Conservation (phyloP, 2,888 invertebrate species). For the Unio pictorum region DNA sequence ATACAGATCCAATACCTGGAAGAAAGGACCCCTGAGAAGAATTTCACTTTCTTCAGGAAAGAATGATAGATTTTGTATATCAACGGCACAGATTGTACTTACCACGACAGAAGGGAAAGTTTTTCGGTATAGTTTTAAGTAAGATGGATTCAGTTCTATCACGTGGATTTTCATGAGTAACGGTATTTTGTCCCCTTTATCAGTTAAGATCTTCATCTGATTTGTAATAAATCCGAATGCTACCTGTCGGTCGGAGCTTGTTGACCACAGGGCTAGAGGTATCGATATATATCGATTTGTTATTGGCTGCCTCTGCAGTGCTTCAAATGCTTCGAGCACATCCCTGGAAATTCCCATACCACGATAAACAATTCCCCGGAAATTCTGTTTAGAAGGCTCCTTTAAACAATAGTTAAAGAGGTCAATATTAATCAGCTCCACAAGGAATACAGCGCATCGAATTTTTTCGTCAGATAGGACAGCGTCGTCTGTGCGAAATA, state of each 20-base stretch:
- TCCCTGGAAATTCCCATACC: constrained; percentile 23
- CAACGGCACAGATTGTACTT: no score
- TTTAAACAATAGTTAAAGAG: constrained; percentile 38
- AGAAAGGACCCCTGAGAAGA: no score
- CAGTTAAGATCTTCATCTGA: constrained; percentile 10
- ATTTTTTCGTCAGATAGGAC: constrained; percentile 25
- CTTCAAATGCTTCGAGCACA: constrained; percentile 21
- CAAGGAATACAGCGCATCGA: constrained; percentile 35
- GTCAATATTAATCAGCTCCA: constrained; percentile 46
- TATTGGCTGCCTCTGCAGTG: constrained; percentile 25
- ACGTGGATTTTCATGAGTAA: no score
- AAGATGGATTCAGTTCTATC: no score
- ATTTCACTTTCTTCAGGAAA: no score
- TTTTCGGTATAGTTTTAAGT: no score
- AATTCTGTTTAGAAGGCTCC: constrained; percentile 24
- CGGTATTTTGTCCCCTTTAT: no score
- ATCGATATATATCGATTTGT: constrained; percentile 31
- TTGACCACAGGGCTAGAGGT: constrained; percentile 35
- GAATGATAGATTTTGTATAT: no score
- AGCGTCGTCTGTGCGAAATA: constrained; percentile 32
- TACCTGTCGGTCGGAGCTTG: constrained; percentile 19
- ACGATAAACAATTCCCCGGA: constrained; percentile 34
- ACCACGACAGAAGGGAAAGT: no score
- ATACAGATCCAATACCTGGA: constrained; percentile 29
- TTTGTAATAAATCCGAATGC: constrained; percentile 27